These are phyloP conservation scores for Coreius guichenoti DNA, from an alignment of 2,797 vertebrate genomes.

Conservation along the genomic window DNA sequence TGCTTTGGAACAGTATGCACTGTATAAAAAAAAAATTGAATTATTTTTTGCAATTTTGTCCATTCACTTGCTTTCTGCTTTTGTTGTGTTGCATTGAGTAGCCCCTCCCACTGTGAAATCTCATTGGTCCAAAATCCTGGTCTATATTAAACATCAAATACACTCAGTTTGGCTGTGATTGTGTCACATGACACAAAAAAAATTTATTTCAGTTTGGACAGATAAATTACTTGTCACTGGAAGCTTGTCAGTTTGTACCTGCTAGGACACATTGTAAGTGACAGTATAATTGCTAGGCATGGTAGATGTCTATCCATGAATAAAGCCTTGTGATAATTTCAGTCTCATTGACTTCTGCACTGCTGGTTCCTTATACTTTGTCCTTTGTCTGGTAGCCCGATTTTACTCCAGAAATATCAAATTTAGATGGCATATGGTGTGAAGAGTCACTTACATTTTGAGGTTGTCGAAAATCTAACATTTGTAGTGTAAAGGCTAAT, in stretches of 20 bases:
- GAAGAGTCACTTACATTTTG: background rate
- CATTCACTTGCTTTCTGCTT: background rate
- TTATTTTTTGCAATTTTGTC: background rate
- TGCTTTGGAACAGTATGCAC: background rate
- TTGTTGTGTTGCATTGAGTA: background rate
- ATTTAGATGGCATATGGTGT: background rate
- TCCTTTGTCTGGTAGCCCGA: background rate
- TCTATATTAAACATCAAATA: background rate
- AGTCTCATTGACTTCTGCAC: background rate
- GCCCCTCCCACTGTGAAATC: background rate
- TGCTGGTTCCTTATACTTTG: background rate
- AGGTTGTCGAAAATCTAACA: background rate
- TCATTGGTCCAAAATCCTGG: background rate
- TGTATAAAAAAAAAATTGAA: background rate
- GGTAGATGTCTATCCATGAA: constrained; percentile 1
- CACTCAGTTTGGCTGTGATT: background rate
- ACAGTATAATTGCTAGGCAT: constrained; percentile 15
- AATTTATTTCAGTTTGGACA: background rate
- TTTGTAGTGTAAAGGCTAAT: background rate
- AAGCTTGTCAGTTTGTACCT: constrained; percentile 26
- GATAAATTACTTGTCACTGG: constrained; percentile 12
- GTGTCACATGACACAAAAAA: background rate
- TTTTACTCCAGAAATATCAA: background rate
- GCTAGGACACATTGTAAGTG: constrained; percentile 2
- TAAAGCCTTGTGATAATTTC: constrained; percentile 20